Evolutionary conservation across 2,888 invertebrate species (phyloP), one percentile per base, ranked within the genome.

Genomic region (Hartigia nigra): DNA sequence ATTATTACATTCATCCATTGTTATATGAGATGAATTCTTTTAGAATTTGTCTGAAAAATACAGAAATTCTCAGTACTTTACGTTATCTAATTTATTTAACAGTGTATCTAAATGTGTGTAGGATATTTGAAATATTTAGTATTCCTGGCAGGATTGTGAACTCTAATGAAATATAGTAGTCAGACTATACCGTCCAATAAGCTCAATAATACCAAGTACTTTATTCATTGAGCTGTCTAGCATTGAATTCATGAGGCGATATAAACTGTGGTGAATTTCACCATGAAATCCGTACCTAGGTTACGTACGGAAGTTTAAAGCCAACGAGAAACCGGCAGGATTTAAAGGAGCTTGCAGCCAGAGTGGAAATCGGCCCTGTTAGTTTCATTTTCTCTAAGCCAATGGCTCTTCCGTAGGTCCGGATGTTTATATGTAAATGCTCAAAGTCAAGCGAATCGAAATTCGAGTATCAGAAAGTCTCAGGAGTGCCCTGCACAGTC

Each of bases 371-470:
- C 23, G 55, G 55, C 23, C 9, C 55, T 55, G 55, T 23, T 55
- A 14, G 23, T 55, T 55, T 55, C 55, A 55, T 55, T 9, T 55
- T 5, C 55, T 23, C 55, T 55, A 23, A 55, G 55, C 23, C 55
- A 23, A 78, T 78, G 75, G 75, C 78, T 76, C 75, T 78, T 75
- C 75, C 75, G 23, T 5, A 69, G 55, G 75, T 76, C 78, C 14
- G 23, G 39, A 75, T 39, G 76, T 78, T 78, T 78, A 78, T 78
- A 78, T 78, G 78, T 75, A 78, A 70, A 78, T 76, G 34, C 32
- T 69, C 36, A 14, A 12, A 77, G 77, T 75, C 75, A 37, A 75
- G 55, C 55, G 55, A 55, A 55, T 55, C 55, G 55, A 55, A 55
- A 55, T 55, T 55, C 23, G 55, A 23, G 23, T 55, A 5, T 55